Base-by-base conservation (phyloP, 2,113 vertebrate species). In the Chauna torquata region DNA sequence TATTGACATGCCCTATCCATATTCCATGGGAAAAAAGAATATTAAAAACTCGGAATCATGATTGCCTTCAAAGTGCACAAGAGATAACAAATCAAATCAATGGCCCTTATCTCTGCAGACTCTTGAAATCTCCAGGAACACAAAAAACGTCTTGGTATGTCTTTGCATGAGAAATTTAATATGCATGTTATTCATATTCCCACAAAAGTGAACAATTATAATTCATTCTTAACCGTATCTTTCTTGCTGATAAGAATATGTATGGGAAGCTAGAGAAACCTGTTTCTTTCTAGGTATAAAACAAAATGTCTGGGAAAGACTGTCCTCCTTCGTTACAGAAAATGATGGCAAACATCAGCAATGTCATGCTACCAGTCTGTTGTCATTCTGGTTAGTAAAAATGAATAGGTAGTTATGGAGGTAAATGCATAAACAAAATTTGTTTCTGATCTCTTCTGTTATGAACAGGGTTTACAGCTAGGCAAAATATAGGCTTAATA, bases 51-150 rank as follows among this genome's bases (percentile, higher is more conserved):
- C 75, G 28, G 27, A 87, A 72, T 50, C 2, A 2, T 11, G 66
- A 87, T 70, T 90, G 34, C 19, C 84, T 91, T 87, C 81, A 80
- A 88, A 93, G 22, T 36, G 38, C 49, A 66, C 49, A 82, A n/a
- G 49, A 85, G 75, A 86, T 11, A 91, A 58, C 27, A 83, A 94
- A 95, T 58, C 62, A 90, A 92, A 96, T 95, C 85, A 80, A 16
- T 36, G 71, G 16, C 42, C 42, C 54, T 94, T 95, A 71, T 82
- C 92, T 83, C 6, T 0, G 23, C 42, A 90, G 59, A 40, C 25
- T 57, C 58, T 22, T 90, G 88, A 92, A 92, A 83, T 81, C 28
- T 64, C n/a, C 32, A 81, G 17, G 55, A 96, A 64, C 8, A 70
- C 71, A 64, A 62, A 80, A 25, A 74, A 90, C 28, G 62, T 92